Evolutionary conservation across 2,113 vertebrate species (phyloP).

Genomic region (Hemibagrus wyckioides): DNA sequence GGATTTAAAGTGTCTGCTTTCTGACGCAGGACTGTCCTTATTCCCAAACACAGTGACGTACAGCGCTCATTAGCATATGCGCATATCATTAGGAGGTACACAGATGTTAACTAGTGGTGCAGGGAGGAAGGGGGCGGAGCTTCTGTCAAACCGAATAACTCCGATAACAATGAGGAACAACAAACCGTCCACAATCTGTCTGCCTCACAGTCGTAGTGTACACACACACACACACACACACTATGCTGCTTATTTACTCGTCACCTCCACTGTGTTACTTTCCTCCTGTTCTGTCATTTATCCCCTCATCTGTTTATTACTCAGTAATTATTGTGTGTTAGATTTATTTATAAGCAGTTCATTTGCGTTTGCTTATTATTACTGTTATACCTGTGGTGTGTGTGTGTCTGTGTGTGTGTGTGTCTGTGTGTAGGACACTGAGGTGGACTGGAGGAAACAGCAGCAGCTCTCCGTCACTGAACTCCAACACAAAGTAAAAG

Average conservation of each 20-base stretch:
- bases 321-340: neutral
- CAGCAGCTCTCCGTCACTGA: conserved; percentile 79
- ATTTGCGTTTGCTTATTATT: neutral
- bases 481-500: conserved; percentile 87
- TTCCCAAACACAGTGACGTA: neutral
- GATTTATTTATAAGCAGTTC: neutral
- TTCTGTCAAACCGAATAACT: neutral
- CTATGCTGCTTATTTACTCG: neutral
- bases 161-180: neutral
- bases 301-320: neutral
- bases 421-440: conserved; percentile 79
- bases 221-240: conserved; percentile 4
- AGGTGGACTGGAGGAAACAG: conserved; percentile 77
- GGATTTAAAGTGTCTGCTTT: neutral
- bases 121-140: neutral
- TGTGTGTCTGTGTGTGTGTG: conserved; percentile 11
- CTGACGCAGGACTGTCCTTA: neutral
- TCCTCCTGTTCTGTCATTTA: neutral
- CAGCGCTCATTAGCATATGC: neutral
- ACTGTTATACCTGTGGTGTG: neutral
- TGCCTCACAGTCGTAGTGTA: neutral
- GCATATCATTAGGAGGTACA: neutral
- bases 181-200: neutral
- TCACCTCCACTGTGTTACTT: neutral
- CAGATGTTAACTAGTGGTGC: conserved; percentile 8